Evolutionary conservation across 1,140 invertebrate genomes (phyloP), one percentile per base, ranked within the genome.

Genomic region (Drosophila malerkotliana): DNA sequence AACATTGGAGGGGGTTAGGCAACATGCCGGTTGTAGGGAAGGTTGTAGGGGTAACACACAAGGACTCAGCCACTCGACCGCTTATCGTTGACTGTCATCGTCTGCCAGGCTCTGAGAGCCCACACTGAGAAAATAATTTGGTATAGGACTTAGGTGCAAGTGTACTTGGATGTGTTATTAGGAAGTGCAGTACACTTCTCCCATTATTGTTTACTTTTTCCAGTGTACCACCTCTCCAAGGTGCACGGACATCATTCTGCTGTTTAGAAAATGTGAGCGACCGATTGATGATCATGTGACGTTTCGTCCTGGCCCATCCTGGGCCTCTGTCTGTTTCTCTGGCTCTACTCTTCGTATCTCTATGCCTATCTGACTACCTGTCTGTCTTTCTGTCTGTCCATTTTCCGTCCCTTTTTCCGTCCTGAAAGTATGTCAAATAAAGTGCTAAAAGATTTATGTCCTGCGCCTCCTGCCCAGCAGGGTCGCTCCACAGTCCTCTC

Each of bases 371-470:
- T 64, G 18, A 24, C 44, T 37, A 30, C 30, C 51, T 48, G 14
- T 18, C 53, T 32, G 68, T 14, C 56, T 12, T 7, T 37, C 5
- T 18, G 41, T 18, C 41, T 47, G 8, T 58, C 53, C n/a, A 28
- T 45, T 41, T 14, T 58, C 53, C n/a, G 41, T 45, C 60, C 41
- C 10, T 24, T 44, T 44, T 34, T 57, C 55, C 41, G 69, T 47
- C 34, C 54, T 39, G 58, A 72, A 90, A 90, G 64, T 90, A 66
- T 90, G 85, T 90, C 85, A 90, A 79, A 90, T 90, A 79, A 79
- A 90, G 87, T 90, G 78, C 72, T 90, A 85, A 82, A 85, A 85
- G 85, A 90, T 90, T 90, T 90, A 90, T 90, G 80, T 66, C 60
- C 75, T 75, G 69, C 60, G 59, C 77, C 57, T 79, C 71, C 69